Conservation (phyloP, 2,113 vertebrate species). For the Odontophorus gujanensis region DNA sequence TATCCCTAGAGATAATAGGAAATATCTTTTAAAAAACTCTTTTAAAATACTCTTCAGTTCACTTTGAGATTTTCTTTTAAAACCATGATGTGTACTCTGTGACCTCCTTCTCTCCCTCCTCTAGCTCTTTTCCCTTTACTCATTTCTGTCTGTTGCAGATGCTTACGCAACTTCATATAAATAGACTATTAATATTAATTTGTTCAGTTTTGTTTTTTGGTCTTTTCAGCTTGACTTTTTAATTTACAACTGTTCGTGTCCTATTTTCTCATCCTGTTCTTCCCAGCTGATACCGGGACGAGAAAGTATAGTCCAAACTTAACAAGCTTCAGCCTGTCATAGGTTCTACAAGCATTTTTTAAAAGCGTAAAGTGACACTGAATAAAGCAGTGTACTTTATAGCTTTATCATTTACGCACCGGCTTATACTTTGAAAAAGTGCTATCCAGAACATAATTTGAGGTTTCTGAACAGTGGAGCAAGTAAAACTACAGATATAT, state of each 20-base stretch:
- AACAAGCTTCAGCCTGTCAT: not conserved
- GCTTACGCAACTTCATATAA: not conserved
- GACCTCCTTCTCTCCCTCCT: not conserved
- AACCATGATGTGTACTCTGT: not conserved
- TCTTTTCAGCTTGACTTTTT: not conserved
- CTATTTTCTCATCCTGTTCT: not conserved
- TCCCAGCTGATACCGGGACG: not conserved
- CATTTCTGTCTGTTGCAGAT: not conserved
- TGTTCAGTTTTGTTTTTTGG: not conserved
- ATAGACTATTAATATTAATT: not conserved
- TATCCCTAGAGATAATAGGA: not conserved
- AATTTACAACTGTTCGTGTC: not conserved
- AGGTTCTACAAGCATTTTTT: not conserved
- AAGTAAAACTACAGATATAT: conserved; percentile 45
- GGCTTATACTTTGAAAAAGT: conserved; percentile 44
- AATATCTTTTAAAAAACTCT: too few species aligned
- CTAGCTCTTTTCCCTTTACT: not conserved
- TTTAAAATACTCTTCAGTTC: not conserved
- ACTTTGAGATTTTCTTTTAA: not conserved
- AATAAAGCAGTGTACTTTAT: not conserved
- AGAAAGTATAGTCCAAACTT: not conserved
- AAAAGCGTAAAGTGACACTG: not conserved
- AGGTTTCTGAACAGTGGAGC: conserved; percentile 42
- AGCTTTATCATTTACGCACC: conserved; percentile 27
- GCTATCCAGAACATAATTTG: conserved; percentile 22